Conservation (phyloP, 1,140 invertebrate genomes). For the Epicauta chinensis region DNA sequence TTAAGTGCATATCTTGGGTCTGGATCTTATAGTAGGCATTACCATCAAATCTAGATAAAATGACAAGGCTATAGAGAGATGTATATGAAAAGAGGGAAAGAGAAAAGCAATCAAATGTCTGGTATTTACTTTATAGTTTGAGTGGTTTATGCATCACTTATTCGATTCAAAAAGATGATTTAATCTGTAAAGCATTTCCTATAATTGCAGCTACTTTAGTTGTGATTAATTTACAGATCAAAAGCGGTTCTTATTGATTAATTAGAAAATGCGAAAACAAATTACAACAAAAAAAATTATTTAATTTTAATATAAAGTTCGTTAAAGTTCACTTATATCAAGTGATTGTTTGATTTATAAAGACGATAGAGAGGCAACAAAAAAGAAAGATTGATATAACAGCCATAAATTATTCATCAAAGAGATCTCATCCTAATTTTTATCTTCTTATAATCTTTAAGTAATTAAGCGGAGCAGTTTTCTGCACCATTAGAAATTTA, state of each 20-base stretch:
- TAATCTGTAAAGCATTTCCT: conserved; percentile 10
- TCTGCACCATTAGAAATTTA: conserved; percentile 13
- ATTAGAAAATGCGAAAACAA: no score
- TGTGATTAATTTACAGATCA: no score
- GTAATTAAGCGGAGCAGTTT: conserved; percentile 13
- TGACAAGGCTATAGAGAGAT: neutral
- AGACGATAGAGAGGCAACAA: no score
- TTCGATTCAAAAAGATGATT: conserved; percentile 12
- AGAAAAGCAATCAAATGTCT: conserved; percentile 11
- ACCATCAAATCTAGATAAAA: conserved; percentile 5
- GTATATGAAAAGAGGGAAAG: conserved; percentile 13
- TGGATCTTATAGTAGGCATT: conserved; percentile 3
- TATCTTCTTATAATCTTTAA: conserved; percentile 2
- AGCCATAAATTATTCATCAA: conserved; percentile 18
- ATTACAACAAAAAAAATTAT: no score
- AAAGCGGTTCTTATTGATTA: no score
- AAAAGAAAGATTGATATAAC: neutral
- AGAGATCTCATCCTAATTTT: conserved; percentile 12
- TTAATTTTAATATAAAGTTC: no score
- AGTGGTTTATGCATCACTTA: conserved; percentile 8
- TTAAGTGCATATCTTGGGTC: conserved; percentile 25
- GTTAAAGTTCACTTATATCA: no score
- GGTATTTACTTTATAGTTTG: conserved; percentile 13
- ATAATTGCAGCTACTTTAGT: no score
- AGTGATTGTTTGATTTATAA: no score